phyloP scores from a whole-genome alignment of 2,888 invertebrate genomes.

The Harpalus rufipes region DNA sequence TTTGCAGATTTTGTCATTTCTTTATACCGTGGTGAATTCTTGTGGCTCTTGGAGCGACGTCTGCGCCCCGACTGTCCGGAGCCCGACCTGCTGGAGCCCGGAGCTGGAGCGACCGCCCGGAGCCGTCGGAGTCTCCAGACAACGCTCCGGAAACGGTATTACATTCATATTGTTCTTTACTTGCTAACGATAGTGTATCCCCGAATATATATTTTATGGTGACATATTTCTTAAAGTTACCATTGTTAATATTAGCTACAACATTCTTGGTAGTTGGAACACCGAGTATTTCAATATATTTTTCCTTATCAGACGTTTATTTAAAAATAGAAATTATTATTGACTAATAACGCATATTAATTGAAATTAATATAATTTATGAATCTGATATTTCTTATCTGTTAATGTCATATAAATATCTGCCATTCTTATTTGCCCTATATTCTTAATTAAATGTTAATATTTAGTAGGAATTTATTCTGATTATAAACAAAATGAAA shows the following conservation, averaged over 20 bases:
- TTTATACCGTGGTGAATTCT: not conserved
- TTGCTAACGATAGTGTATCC: not conserved
- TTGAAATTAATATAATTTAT: constrained; percentile 23
- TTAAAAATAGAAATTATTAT: not conserved
- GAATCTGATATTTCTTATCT: constrained; percentile 33
- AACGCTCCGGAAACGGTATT: constrained; percentile 59
- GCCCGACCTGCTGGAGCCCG: constrained; percentile 53
- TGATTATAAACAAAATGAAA: constrained; percentile 14
- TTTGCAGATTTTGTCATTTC: not conserved
- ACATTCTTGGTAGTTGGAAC: too few relatives aligned
- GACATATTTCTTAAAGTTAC: too few relatives aligned
- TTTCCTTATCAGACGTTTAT: not conserved
- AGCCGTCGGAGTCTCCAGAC: constrained; percentile 26
- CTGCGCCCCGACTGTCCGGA: constrained; percentile 41
- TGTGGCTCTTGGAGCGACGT: constrained; percentile 1
- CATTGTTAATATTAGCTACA: too few relatives aligned
- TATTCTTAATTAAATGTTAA: constrained; percentile 16
- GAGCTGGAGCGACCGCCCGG: constrained; percentile 35
- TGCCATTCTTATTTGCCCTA: not conserved
- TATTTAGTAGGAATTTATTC: not conserved
- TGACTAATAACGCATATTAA: constrained; percentile 8
- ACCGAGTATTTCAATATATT: too few relatives aligned
- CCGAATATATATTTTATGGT: too few relatives aligned
- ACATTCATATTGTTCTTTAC: constrained; percentile 63
- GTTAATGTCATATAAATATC: constrained; percentile 34